Evolutionary conservation across 2,113 vertebrate genomes (phyloP).

Genomic region (Psephotus haematonotus): DNA sequence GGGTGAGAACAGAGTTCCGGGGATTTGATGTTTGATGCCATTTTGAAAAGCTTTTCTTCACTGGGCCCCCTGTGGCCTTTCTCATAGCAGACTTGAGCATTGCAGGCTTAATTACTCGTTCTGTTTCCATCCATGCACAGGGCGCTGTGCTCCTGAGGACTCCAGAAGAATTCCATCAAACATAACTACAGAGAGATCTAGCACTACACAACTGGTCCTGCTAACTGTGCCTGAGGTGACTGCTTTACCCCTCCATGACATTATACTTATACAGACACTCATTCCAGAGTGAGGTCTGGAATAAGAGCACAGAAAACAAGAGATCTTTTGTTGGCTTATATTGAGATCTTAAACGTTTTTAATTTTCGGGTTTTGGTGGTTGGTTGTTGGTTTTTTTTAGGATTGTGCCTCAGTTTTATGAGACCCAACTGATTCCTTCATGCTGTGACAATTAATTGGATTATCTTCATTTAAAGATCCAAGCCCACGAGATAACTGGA

Average conservation of each 20-base stretch:
- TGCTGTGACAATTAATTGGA: slow-evolving; percentile 6
- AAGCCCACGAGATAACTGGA: neutral
- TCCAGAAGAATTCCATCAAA: neutral
- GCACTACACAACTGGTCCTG: neutral
- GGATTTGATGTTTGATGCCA: neutral
- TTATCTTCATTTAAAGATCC: slow-evolving; percentile 43
- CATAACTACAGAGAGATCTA: neutral
- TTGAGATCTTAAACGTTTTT: neutral
- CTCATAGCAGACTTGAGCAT: neutral
- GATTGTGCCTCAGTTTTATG: neutral
- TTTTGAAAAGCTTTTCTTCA: neutral
- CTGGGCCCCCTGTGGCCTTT: neutral
- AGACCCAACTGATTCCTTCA: neutral
- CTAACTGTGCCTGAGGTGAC: neutral
- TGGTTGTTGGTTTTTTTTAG: neutral
- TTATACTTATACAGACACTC: neutral
- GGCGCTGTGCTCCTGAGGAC: neutral
- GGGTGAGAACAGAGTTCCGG: neutral
- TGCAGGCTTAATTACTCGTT: neutral
- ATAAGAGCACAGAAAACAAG: neutral
- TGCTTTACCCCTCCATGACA: neutral
- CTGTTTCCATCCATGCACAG: neutral
- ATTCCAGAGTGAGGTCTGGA: neutral
- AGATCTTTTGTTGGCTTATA: neutral
- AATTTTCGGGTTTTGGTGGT: neutral